A percentile compares a stretch with the other conserved stretches of the same genome.
These are phyloP conservation scores for Pilophorus perplexus DNA, from an alignment of 2,888 invertebrate species.

Conservation along the genomic window DNA sequence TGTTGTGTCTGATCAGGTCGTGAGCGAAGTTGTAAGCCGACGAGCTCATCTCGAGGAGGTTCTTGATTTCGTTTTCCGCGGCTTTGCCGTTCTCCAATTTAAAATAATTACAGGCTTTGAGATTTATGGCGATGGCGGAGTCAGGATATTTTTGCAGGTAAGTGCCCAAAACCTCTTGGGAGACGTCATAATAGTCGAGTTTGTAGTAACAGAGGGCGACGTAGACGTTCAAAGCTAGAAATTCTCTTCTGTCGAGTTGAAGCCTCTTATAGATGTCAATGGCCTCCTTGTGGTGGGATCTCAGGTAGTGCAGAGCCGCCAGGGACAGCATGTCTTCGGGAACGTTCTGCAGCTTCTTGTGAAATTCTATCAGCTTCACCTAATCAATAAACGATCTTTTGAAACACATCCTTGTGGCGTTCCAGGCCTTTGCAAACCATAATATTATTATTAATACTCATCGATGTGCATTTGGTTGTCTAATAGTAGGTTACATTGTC, in stretches of 20 bases:
- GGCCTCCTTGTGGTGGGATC: constrained; percentile 97
- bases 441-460: too few species aligned
- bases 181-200: constrained; percentile 96
- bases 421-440: too few species aligned
- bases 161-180: constrained; percentile 92
- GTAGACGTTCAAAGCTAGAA: constrained; percentile 92
- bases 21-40: constrained; percentile 59
- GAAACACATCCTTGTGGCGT: too few species aligned
- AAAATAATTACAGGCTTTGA: constrained; percentile 83
- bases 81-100: constrained; percentile 89
- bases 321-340: constrained; percentile 93
- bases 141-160: constrained; percentile 89
- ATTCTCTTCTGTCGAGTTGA: constrained; percentile 85
- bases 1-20: constrained; percentile 90
- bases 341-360: constrained; percentile 79
- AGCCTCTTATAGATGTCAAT: constrained; percentile 96
- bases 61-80: constrained; percentile 86
- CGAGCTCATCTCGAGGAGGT: constrained; percentile 70
- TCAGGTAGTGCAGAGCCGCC: constrained; percentile 92
- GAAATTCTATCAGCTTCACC: constrained; percentile 72
- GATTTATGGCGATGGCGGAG: constrained; percentile 91
- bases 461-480: too few species aligned
- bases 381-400: too few species aligned
- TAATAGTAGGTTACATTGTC: too few species aligned
- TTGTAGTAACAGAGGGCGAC: constrained; percentile 98